These are phyloP conservation scores for Aleiodes leptofemur DNA, from an alignment of 2,888 invertebrate species.

Conservation along the genomic window DNA sequence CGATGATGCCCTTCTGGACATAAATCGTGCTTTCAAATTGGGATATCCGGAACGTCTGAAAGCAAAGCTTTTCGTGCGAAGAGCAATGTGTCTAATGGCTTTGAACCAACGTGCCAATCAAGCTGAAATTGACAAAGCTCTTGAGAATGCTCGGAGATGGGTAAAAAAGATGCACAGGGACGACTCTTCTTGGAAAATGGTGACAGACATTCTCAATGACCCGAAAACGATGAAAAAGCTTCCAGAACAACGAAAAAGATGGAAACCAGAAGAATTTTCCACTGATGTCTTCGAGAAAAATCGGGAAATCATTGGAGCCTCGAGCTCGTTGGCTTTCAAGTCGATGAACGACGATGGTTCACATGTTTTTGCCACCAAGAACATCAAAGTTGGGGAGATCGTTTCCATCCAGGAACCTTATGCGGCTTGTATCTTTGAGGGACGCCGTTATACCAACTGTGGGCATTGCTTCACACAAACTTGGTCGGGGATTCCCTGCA, in stretches of 20 bases:
- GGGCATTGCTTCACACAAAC: not conserved
- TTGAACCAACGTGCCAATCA: not conserved
- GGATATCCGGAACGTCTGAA: not conserved
- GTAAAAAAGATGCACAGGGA: not conserved
- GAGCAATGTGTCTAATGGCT: not conserved
- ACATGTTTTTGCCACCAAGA: not conserved
- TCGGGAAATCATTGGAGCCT: not conserved
- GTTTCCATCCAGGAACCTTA: slow-evolving; percentile 6
- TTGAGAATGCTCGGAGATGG: not conserved
- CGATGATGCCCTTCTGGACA: slow-evolving; percentile 82
- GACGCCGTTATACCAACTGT: not conserved
- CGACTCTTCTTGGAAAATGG: not conserved
- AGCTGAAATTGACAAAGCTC: not conserved
- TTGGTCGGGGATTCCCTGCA: not conserved
- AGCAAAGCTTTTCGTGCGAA: not conserved
- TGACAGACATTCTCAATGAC: not conserved
- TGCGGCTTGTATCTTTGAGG: not conserved
- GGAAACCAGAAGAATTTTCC: not conserved
- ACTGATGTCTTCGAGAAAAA: not conserved
- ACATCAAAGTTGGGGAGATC: slow-evolving; percentile 16
- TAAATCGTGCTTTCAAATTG: slow-evolving; percentile 78
- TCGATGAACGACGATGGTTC: not conserved
- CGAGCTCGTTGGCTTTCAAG: not conserved
- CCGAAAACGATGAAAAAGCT: not conserved
- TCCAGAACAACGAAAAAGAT: not conserved